Base-by-base conservation (phyloP, 2,113 vertebrate genomes). In the Xenopus borealis region DNA sequence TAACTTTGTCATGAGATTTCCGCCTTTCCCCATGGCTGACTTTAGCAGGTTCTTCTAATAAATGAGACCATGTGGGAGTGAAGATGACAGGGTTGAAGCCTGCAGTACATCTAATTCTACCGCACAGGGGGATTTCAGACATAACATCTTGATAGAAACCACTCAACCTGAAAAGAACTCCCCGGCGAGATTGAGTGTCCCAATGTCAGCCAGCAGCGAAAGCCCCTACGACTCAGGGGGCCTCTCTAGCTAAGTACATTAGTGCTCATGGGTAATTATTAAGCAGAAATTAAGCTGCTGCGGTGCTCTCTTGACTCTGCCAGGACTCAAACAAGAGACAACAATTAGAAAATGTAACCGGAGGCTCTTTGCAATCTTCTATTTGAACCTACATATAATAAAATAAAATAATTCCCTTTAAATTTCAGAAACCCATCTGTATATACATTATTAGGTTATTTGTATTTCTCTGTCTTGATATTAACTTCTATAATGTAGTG, bases 1-100 rank as follows among this genome's bases (percentile, higher is more conserved):
- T 1, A 50, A 64, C 70, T 27, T 27, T 27, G 3, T 88, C 89
- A 84, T 72, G 10, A 0, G 0, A 18, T 16, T 75, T 45, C 27
- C 80, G 79, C 74, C 80, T 89, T 91, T 93, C 88, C 85, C 86
- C 90, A 87, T 86, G 89, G 85, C 87, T 87, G 89, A 10, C 46
- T 89, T 84, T 79, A 78, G 72, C 80, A 69, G 82, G 75, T 58
- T 64, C 20, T 85, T 78, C 78, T 74, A 4, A 61, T 79, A 90
- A 90, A 91, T 87, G 90, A 93, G 89, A 69, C 88, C 86, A 63
- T 55, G 74, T 10, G 88, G 87, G 88, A 90, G 82, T 18, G 17
- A 27, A 64, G 80, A 76, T 85, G 90, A 85, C 84, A 89, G 79
- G 79, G 82, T 78, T 62, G 78, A 80, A 81, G 76, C 62, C 72